These are phyloP conservation scores for Trichomycterus rosablanca DNA, from an alignment of 2,113 vertebrate genomes.

Conservation along the genomic window DNA sequence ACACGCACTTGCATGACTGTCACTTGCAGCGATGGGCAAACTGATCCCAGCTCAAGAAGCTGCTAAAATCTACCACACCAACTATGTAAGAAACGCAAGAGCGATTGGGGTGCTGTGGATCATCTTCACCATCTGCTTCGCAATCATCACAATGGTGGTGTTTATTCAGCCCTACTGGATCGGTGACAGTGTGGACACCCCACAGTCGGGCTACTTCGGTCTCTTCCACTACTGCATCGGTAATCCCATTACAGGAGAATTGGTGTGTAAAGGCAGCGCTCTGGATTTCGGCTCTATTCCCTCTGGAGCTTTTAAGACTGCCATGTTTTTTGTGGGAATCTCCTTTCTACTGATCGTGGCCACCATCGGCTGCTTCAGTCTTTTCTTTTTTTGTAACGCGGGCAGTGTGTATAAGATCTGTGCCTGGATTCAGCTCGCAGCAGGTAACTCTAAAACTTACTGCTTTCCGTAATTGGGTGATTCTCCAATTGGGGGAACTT, in stretches of 20 bases:
- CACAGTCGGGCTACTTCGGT: conserved; percentile 94
- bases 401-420: conserved; percentile 97
- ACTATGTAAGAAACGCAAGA: conserved; percentile 88
- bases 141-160: conserved; percentile 87
- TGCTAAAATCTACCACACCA: conserved; percentile 93
- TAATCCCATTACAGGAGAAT: conserved; percentile 89
- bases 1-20: background rate
- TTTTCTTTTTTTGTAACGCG: conserved; percentile 95
- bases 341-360: conserved; percentile 90
- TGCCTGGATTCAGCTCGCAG: conserved; percentile 96
- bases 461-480: too few species aligned
- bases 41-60: conserved; percentile 92
- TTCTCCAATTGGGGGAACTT: too few species aligned
- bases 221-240: conserved; percentile 96
- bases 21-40: conserved; percentile 17
- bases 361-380: conserved; percentile 88
- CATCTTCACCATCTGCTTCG: conserved; percentile 92
- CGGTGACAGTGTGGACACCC: conserved; percentile 92
- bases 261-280: conserved; percentile 91
- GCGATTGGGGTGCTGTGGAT: conserved; percentile 93
- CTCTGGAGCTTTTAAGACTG: conserved; percentile 93
- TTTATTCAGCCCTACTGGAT: conserved; percentile 99
- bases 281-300: conserved; percentile 94
- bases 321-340: conserved; percentile 95
- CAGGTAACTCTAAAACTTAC: too few species aligned